Conservation (phyloP, 2,797 vertebrate genomes). For the Pempheris klunzingeri region DNA sequence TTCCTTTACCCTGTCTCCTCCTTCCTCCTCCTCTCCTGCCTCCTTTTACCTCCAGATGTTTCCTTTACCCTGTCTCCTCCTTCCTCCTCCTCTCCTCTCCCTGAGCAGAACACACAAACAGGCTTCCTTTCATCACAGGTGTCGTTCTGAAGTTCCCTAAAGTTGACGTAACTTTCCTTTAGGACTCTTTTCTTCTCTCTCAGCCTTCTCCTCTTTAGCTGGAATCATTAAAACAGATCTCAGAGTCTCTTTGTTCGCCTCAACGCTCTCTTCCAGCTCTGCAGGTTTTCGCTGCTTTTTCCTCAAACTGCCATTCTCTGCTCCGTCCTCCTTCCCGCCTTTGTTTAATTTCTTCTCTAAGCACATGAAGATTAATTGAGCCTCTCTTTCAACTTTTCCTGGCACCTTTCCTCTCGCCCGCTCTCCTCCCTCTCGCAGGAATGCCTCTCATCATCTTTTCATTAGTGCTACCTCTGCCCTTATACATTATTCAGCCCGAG, state of each 20-base stretch:
- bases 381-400: constrained; percentile 74
- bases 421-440: constrained; percentile 72
- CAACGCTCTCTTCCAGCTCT: constrained; percentile 18
- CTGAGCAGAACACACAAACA: constrained; percentile 11
- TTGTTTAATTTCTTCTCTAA: constrained; percentile 79
- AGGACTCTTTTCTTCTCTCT: constrained; percentile 10
- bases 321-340: constrained; percentile 54
- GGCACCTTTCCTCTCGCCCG: constrained; percentile 59
- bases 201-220: constrained; percentile 4
- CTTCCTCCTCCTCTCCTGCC: background rate
- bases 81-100: background rate
- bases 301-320: constrained; percentile 47
- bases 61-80: no score
- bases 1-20: background rate
- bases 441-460: constrained; percentile 85
- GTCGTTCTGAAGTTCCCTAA: background rate
- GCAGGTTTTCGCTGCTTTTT: constrained; percentile 21
- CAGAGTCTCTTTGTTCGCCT: constrained; percentile 60
- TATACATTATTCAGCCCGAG: constrained; percentile 84
- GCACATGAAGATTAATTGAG: constrained; percentile 83
- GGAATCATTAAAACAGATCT: constrained; percentile 58
- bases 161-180: constrained; percentile 22
- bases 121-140: constrained; percentile 1
- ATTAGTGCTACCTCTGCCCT: constrained; percentile 83
- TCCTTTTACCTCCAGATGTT: background rate